Evolutionary conservation across 1,140 invertebrate genomes (phyloP).

Genomic region (Calephelis virginiensis): DNA sequence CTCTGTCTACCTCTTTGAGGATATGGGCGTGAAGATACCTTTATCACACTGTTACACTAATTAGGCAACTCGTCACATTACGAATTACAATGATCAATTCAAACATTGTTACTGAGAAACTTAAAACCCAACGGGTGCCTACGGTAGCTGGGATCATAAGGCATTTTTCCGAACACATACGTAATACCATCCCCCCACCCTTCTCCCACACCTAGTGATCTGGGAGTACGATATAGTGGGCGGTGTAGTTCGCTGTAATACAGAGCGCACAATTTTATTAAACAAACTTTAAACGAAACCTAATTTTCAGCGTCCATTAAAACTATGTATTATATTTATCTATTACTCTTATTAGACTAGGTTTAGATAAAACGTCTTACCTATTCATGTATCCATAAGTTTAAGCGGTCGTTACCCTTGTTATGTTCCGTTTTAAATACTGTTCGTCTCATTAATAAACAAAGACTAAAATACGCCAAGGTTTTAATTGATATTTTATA

Average conservation of each 20-base stretch:
- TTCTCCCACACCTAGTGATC: slow-evolving; percentile 48
- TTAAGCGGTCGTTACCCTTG: too few relatives aligned
- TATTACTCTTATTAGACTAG: too few relatives aligned
- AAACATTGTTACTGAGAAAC: slow-evolving; percentile 24
- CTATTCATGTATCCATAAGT: too few relatives aligned
- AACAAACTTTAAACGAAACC: slow-evolving; percentile 7
- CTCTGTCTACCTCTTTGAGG: too few relatives aligned
- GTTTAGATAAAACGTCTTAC: too few relatives aligned
- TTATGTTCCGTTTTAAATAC: too few relatives aligned
- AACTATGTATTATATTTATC: background rate
- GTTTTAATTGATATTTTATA: too few relatives aligned
- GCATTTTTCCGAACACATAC: slow-evolving; percentile 70
- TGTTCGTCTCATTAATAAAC: too few relatives aligned
- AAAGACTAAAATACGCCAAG: too few relatives aligned
- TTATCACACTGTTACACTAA: too few relatives aligned
- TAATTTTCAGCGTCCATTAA: background rate
- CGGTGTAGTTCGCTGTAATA: slow-evolving; percentile 18
- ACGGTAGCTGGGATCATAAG: slow-evolving; percentile 52
- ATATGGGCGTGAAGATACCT: too few relatives aligned
- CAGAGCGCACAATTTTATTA: slow-evolving; percentile 22
- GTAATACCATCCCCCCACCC: slow-evolving; percentile 28
- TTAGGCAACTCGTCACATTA: too few relatives aligned
- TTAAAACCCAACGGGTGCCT: slow-evolving; percentile 43
- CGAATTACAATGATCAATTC: slow-evolving; percentile 3
- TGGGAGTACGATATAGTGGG: slow-evolving; percentile 36